Base-by-base conservation (phyloP, 2,797 vertebrate species). In the Anniella stebbinsi region DNA sequence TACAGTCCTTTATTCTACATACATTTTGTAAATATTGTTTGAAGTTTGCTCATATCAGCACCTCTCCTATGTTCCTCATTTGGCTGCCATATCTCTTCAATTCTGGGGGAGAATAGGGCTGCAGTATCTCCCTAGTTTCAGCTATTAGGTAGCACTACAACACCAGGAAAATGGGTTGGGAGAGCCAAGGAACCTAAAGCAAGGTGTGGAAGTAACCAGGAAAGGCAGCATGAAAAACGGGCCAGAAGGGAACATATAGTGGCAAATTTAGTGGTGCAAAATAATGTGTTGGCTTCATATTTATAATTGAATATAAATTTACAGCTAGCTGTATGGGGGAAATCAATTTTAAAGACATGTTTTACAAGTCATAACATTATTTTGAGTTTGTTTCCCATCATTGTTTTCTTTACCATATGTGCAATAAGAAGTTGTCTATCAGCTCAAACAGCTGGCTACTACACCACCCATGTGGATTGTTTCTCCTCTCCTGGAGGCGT, bases 401-500 rank as follows among this genome's bases (percentile, higher is more conserved):
- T 30, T 66, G 48, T 77, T 66, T 60, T 88, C 36, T 45, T 41
- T 80, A 63, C 9, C n/a, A 30, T 38, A 69, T 66, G 38, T 66
- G 30, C 63, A 82, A 33, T 67, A 51, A 51, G 72, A 76, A 66
- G 0, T 75, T 85, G n/a, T 41, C 18, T 75, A 12, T 13, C 73
- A 77, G 4, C 51, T 87, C 5, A 12, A 75, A 87, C 67, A 36
- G 54, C 83, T 86, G 70, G 15, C 77, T 81, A 51, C 18, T 30
- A 5, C 3, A 28, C 73, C 48, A 72, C 4, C n/a, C 23, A n/a
- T 9, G 30, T 76, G 60, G 41, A 63, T 38, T 77, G 28, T 48
- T 67, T 84, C 38, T 33, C 0, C 30, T 1, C 0, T 75, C 66
- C 78, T 75, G 78, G 51, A 17, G 0, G 2, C 41, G n/a, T 25